Evolutionary conservation across 2,888 invertebrate species (phyloP), one percentile per base, ranked within the genome.

Genomic region (Troglohyphantes excavatus): DNA sequence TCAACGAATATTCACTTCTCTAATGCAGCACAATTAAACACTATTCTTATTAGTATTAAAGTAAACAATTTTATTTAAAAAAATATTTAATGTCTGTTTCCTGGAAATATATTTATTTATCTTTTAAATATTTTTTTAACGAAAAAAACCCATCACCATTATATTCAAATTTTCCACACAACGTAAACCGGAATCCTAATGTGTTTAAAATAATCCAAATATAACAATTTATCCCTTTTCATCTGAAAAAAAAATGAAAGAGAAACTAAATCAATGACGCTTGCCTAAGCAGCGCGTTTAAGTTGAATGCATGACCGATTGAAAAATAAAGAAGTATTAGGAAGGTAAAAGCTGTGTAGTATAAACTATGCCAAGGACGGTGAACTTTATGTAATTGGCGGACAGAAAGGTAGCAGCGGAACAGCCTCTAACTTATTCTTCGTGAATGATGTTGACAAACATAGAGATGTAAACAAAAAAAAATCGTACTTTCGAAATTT

Each of bases 281-380:
- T 73, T 65, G 21, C 33, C 73, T 73, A 83, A 73, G 39, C 65
- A 33, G 46, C 23, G 19, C 63, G 63, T 43, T 46, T 27, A 43
- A 39, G 23, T 39, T 39, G 33, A 61, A 61, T 61, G 82, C 83
- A 63, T 83, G 83, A 65, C 83, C 46, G 59, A 63, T 73, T 39
- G 83, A 27, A 29, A 23, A 53, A 61, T 76, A 61, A 76, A 53
- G 26, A 43, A 29, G 68, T n/a, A 46, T 53, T 53, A 23, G 68
- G 27, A 67, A 68, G 67, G 61, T 78, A 78, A 63, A 26, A 46
- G 46, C 43, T 73, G 17, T 26, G 9, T 26, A n/a, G n/a, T n/a
- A 0, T 21, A 23, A 83, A 72, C 29, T 63, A 73, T 83, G 83
- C 63, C 83, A 83, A 83, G 83, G 83, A 27, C 73, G 63, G 72